phyloP scores from a whole-genome alignment of 2,797 vertebrate genomes.

The Halcyon leucocephala region DNA sequence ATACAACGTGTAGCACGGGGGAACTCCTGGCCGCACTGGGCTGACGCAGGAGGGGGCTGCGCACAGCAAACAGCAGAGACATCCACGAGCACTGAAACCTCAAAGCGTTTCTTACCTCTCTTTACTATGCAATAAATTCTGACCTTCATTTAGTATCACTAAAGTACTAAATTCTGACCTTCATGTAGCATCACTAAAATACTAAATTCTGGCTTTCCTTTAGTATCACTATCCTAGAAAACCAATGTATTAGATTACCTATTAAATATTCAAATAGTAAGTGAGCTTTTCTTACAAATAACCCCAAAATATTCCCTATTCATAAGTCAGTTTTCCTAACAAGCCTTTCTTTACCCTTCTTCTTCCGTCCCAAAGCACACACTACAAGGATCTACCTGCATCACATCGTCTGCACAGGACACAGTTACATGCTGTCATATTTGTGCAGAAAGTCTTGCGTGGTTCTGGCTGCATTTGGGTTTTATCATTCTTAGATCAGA shows the following conservation, averaged over 20 bases:
- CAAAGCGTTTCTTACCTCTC: not conserved
- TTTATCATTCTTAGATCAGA: not conserved
- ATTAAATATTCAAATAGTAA: not conserved
- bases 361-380: not conserved
- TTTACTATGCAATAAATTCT: not conserved
- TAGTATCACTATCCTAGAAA: not conserved
- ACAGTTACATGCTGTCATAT: rapidly evolving
- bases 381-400: not conserved
- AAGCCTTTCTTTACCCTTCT: not conserved
- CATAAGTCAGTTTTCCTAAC: not conserved
- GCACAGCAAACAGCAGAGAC: not conserved
- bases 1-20: not conserved
- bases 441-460: not conserved
- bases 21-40: not conserved
- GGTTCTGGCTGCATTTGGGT: not conserved
- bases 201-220: not conserved
- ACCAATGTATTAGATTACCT: not conserved
- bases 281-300: not conserved
- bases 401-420: not conserved
- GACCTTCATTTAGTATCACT: not conserved
- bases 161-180: not conserved
- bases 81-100: not conserved
- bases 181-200: not conserved
- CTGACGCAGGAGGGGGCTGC: not conserved
- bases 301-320: not conserved